These are phyloP conservation scores for Selene dorsalis DNA, from an alignment of 2,797 vertebrate species.

Conservation along the genomic window DNA sequence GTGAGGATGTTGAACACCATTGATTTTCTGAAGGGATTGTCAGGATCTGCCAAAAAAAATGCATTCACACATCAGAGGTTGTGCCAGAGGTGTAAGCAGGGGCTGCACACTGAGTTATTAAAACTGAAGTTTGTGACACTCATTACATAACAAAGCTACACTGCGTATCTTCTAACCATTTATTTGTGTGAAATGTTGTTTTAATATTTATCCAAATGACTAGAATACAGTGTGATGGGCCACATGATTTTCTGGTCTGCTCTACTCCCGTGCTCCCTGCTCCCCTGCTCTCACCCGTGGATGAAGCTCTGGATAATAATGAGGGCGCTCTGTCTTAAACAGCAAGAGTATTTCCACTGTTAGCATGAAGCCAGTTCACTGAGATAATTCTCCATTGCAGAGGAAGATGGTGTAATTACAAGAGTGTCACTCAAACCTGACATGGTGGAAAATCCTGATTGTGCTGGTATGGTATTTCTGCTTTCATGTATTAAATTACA, in stretches of 20 bases:
- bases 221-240: not conserved
- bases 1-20: slow-evolving; percentile 81
- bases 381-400: not conserved
- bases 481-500: not conserved
- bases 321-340: not conserved
- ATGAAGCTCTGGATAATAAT: not conserved
- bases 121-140: slow-evolving; percentile 27
- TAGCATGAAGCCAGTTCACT: too few species aligned
- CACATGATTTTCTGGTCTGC: not conserved
- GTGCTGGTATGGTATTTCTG: not conserved
- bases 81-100: slow-evolving; percentile 34
- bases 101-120: slow-evolving; percentile 19
- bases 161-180: not conserved
- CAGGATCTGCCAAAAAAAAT: slow-evolving; percentile 87
- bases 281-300: not conserved
- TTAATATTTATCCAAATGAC: slow-evolving; percentile 14
- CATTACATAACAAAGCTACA: not conserved
- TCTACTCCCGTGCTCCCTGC: too few species aligned
- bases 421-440: not conserved
- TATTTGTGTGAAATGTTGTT: not conserved
- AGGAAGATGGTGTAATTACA: not conserved
- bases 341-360: not conserved
- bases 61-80: slow-evolving; percentile 63
- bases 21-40: slow-evolving; percentile 87
- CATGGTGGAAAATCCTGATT: not conserved